Conservation (phyloP, 2,888 invertebrate genomes). For the Conops quadrifasciatus region DNA sequence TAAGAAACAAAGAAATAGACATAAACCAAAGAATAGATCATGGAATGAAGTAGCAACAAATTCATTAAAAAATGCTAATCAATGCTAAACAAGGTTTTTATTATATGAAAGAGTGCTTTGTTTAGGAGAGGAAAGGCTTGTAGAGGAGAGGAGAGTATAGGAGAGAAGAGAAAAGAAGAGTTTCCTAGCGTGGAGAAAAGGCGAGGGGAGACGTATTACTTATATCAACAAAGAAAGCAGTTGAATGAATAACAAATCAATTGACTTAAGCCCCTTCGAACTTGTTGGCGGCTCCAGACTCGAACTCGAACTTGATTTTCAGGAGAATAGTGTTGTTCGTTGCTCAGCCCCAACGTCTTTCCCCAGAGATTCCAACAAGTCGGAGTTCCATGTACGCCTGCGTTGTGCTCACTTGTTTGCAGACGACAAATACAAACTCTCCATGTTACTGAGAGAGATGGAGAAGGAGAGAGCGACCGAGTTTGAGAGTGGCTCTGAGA, state of each 20-base stretch:
- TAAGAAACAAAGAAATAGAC: neutral
- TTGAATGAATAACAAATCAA: neutral
- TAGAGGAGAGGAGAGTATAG: neutral
- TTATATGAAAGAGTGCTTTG: no score
- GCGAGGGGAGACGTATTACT: neutral
- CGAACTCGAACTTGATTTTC: conserved; percentile 1
- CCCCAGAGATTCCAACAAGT: conserved; percentile 43
- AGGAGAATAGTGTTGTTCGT: conserved; percentile 29
- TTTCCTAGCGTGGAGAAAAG: no score
- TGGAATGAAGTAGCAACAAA: neutral
- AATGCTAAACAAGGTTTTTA: neutral
- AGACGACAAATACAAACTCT: conserved; percentile 9
- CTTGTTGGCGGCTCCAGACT: neutral
- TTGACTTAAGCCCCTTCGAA: conserved; percentile 4
- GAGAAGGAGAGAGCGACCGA: conserved; percentile 10
- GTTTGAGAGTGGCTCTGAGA: conserved; percentile 5
- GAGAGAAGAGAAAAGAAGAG: neutral
- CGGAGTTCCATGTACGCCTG: conserved; percentile 38
- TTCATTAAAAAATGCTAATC: conserved; percentile 23
- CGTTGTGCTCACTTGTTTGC: conserved; percentile 32
- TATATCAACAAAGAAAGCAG: neutral
- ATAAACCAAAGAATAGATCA: conserved; percentile 1
- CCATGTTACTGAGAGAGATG: conserved; percentile 25
- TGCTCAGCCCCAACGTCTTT: conserved; percentile 1
- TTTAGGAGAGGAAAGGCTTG: no score